A percentile compares a stretch with the other conserved stretches of the same genome.
phyloP scores from a whole-genome alignment of 2,888 invertebrate genomes.

The Acronicta aceris region DNA sequence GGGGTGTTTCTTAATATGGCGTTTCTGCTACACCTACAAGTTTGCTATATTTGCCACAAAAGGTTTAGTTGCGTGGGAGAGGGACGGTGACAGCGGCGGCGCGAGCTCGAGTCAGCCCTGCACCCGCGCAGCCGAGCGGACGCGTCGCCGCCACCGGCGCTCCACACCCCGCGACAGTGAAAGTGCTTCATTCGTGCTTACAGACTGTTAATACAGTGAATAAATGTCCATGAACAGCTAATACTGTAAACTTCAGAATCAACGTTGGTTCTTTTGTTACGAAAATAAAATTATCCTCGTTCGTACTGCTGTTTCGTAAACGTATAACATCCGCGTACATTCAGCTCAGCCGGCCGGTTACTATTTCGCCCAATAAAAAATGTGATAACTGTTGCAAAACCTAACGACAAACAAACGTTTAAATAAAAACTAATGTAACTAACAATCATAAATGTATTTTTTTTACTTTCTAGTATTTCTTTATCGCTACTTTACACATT shows the following conservation, averaged over 20 bases:
- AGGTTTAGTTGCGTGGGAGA: conserved; percentile 73
- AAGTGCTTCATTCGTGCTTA: conserved; percentile 73
- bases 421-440: conserved; percentile 22
- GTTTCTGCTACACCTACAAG: conserved; percentile 81
- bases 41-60: conserved; percentile 73
- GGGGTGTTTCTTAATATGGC: conserved; percentile 81
- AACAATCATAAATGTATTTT: conserved; percentile 44
- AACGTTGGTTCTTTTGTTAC: conserved; percentile 36
- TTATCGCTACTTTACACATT: conserved; percentile 71
- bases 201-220: conserved; percentile 59
- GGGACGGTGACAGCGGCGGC: conserved; percentile 62
- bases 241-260: conserved; percentile 40
- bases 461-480: conserved; percentile 71
- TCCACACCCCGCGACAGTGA: conserved; percentile 73
- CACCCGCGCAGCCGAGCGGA: conserved; percentile 78
- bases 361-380: conserved; percentile 35
- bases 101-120: conserved; percentile 81
- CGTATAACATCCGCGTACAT: conserved; percentile 53
- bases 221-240: conserved; percentile 46
- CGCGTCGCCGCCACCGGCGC: conserved; percentile 66
- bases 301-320: conserved; percentile 57
- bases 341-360: conserved; percentile 62
- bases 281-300: conserved; percentile 38
- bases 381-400: conserved; percentile 56
- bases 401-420: conserved; percentile 34